Evolutionary conservation across 2,888 invertebrate genomes (phyloP).

Genomic region (Dicyrtoma fusca): DNA sequence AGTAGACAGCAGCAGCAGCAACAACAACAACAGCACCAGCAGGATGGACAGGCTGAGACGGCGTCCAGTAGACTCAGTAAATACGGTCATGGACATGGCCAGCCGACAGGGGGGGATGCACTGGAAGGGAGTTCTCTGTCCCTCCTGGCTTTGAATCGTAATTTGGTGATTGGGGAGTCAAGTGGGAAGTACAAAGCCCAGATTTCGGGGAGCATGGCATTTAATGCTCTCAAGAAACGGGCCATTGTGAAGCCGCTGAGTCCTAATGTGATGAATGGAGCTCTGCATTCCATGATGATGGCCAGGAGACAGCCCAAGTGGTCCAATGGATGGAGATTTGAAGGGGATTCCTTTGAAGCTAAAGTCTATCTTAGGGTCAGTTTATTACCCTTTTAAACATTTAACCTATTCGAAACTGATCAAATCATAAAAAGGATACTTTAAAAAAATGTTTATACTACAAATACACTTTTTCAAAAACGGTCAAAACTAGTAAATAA

Average conservation of each 20-base stretch:
- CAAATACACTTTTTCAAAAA: too few species aligned
- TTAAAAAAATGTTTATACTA: too few species aligned
- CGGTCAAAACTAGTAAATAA: too few species aligned
- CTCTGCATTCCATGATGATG: conserved; percentile 44
- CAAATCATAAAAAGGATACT: too few species aligned
- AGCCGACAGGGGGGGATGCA: neutral
- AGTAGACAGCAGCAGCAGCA: too few species aligned
- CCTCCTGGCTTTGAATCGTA: neutral
- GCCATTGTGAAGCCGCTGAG: conserved; percentile 54
- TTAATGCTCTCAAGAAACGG: conserved; percentile 53
- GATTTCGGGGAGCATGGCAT: conserved; percentile 37
- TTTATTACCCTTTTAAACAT: conserved; percentile 51
- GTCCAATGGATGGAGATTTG: conserved; percentile 94
- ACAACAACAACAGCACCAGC: too few species aligned
- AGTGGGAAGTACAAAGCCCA: conserved; percentile 20
- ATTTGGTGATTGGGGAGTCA: conserved; percentile 15
- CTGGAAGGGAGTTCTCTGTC: neutral
- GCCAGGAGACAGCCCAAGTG: conserved; percentile 65
- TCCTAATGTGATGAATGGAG: conserved; percentile 51
- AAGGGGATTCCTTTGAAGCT: conserved; percentile 78
- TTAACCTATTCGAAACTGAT: too few species aligned
- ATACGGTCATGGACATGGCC: conserved; percentile 14
- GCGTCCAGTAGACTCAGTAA: conserved; percentile 1
- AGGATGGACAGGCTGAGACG: neutral
- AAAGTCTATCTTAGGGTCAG: conserved; percentile 87